Evolutionary conservation across 1,140 invertebrate species (phyloP).

Genomic region (Temnothorax nylanderi): DNA sequence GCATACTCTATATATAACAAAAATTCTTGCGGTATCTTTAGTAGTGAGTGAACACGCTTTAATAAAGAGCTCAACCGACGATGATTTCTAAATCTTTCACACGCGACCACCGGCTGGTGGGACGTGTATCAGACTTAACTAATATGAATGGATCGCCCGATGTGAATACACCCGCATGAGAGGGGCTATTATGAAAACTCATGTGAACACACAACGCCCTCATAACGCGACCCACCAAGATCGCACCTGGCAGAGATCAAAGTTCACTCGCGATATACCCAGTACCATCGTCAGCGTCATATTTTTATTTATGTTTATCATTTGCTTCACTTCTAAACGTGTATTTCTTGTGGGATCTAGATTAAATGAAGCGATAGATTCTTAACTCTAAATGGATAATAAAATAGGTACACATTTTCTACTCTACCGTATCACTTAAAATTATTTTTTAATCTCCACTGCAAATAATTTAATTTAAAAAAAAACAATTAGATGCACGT

Average conservation of each 20-base stretch:
- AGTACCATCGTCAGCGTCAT: neutral
- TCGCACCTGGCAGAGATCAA: conserved; percentile 71
- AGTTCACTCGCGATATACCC: conserved; percentile 50
- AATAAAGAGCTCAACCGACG: conserved; percentile 57
- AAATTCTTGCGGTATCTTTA: neutral
- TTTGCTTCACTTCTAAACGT: neutral
- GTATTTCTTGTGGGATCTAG: neutral
- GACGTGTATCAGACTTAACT: conserved; percentile 64
- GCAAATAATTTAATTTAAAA: neutral
- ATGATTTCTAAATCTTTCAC: conserved; percentile 61
- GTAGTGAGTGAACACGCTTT: neutral
- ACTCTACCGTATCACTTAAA: neutral
- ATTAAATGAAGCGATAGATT: neutral
- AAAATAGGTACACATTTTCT: neutral
- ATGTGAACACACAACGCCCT: conserved; percentile 74
- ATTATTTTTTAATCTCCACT: neutral
- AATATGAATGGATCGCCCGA: conserved; percentile 68
- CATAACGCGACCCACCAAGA: conserved; percentile 61
- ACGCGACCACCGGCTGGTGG: conserved; percentile 62
- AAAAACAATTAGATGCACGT: neutral
- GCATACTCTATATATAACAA: neutral
- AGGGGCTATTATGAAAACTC: conserved; percentile 72
- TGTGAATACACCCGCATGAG: conserved; percentile 77
- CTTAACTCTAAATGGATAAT: neutral
- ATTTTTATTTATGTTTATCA: neutral